Evolutionary conservation across 2,797 vertebrate species (phyloP), one percentile per base, ranked within the genome.

Genomic region (Gorsachius magnificus): DNA sequence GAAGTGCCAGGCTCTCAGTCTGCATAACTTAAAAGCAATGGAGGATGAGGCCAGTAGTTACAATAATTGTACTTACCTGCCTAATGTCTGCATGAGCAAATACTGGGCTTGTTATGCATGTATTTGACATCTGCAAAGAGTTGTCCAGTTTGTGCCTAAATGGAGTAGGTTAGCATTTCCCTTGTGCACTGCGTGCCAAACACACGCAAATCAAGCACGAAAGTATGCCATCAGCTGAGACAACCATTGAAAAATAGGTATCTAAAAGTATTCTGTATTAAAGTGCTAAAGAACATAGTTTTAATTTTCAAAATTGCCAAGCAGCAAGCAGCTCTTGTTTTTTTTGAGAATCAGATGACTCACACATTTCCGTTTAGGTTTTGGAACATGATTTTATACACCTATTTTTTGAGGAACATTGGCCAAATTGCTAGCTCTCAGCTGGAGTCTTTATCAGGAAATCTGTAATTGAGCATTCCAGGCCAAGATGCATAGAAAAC

Each of bases 401-500:
- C 29, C 26, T 33, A 7, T 53, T 80, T 90, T 93, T 45, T 91
- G 76, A 83, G 76, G 28, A 92, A 11, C 25, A 6, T 19, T 76
- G 69, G 69, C 79, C 69, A 78, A 81, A 81, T 56, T 57, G 14
- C 61, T 78, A 71, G 50, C 64, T 92, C 54, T 82, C 25, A 9
- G 43, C 35, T 56, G 48, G 43, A 70, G 68, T 64, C 58, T 82
- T 89, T 90, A 92, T 87, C 96, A 85, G 82, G 65, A 78, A 72
- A 95, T 90, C 72, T 81, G 51, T 45, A 91, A 86, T 21, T 85
- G 63, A 94, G 38, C 46, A 79, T 91, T 95, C 46, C 81, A 85
- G 87, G 53, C 64, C 70, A 77, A 74, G 89, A 87, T 3, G 68
- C 51, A 61, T 11, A 76, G 63, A 85, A 95, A 85, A 41, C 53